Evolutionary conservation across 2,113 vertebrate genomes (phyloP), one percentile per base, ranked within the genome.

Genomic region (Calypte anna): DNA sequence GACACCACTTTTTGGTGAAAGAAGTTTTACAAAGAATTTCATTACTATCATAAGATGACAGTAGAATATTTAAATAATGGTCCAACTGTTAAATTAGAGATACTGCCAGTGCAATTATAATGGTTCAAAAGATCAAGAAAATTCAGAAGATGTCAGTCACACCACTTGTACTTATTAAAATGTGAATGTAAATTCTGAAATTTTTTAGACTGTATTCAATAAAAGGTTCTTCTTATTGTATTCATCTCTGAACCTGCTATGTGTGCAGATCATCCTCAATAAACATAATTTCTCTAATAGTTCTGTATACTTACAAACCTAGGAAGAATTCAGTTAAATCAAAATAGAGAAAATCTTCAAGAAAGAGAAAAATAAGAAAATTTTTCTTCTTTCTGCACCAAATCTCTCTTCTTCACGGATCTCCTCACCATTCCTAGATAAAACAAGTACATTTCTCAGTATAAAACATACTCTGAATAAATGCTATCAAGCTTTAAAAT

Each of bases 401-500:
- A 46, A 59, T 72, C 2, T 38, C 24, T 70, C 38, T 40, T 73
- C 61, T 89, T 92, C 30, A 76, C 15, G 88, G 51, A 80, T 4
- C 2, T 76, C 30, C 18, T 81, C 66, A 18, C 21, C 21, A 59
- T 86, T 93, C 18, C 44, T 67, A 55, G 63, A 53, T 70, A 66
- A 79, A 87, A 15, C 17, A 73, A 28, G 8, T 44, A 55, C 54
- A 77, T 79, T 93, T 83, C 54, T 57, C 31, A 64, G 18, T 77
- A 58, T 24, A 90, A 40, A 88, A 81, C 68, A 72, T 85, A 86
- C 18, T 70, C 68, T 87, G 80, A 94, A 91, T 94, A 95, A 94
- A 96, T 95, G 61, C 43, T 83, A 90, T 85, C 64, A 86, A 82
- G 72, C 89, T 94, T 94, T 95, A 95, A 96, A 95, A 95, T 93